Evolutionary conservation across 1,140 invertebrate species (phyloP), one percentile per base, ranked within the genome.

Genomic region (Odontomachus brunneus): DNA sequence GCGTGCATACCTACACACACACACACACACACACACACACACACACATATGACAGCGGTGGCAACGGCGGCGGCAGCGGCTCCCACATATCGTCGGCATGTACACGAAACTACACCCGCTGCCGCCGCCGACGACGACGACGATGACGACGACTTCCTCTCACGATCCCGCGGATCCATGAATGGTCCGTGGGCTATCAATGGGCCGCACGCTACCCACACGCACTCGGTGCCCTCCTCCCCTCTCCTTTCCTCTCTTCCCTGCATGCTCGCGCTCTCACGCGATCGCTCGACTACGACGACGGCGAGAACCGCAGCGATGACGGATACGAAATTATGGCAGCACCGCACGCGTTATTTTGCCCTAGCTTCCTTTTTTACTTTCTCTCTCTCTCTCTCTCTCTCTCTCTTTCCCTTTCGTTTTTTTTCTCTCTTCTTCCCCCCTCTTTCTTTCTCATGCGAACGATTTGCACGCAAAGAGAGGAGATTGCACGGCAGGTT

Each of bases 81-180:
- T 69, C 67, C 72, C 59, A 85, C 84, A 82, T 74, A 62, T 81
- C 51, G 33, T 60, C 59, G 19, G 57, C 66, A 69, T 44, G 26
- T 60, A 53, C 75, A 65, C 84, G 82, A 67, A 86, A 73, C 57
- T 59, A 57, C 73, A 83, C 84, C 3, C 38, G 38, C 38, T 11
- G 9, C 9, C 3, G 4, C 9, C 38, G 38, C 9, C 9, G 62
- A 62, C 59, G 49, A 80, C 80, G 78, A 24, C 76, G 62, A 62
- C 59, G 49, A 80, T 73, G 78, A 24, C 76, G 66, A 83, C 29
- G 60, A 83, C 82, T 89, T 89, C 89, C 89, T 89, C 89, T 89
- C 88, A 86, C 86, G 84, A 69, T 85, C 83, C 88, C 78, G 74
- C 88, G 86, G 81, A 89, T 88, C 87, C 88, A 89, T 88, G 88